phyloP scores from a whole-genome alignment of 2,888 invertebrate genomes.

The Heteromurus nitidus region DNA sequence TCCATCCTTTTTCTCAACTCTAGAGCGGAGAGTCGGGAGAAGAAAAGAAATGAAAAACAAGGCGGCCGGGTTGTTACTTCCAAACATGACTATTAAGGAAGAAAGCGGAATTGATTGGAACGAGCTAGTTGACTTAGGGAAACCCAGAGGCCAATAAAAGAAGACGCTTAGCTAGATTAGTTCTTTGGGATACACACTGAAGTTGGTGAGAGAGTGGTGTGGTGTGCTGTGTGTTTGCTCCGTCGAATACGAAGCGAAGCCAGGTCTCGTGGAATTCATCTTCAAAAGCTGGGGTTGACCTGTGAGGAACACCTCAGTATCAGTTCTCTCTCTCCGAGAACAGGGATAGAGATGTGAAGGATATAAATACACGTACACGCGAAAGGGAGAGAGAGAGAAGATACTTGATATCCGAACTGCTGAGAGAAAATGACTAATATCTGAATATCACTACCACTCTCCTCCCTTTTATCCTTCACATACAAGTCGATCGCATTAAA shows the following conservation, averaged over 20 bases:
- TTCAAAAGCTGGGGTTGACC: no score
- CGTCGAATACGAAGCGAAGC: no score
- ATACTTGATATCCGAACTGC: neutral
- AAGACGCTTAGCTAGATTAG: constrained; percentile 33
- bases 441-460: constrained; percentile 54
- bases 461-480: constrained; percentile 43
- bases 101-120: constrained; percentile 35
- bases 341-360: no score
- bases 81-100: constrained; percentile 27
- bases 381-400: neutral
- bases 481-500: constrained; percentile 42
- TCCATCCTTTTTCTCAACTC: neutral
- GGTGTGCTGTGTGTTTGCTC: no score
- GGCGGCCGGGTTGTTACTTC: constrained; percentile 1
- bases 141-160: constrained; percentile 37
- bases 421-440: constrained; percentile 22
- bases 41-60: constrained; percentile 7
- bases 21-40: no score
- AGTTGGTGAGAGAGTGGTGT: no score
- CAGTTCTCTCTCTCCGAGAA: no score
- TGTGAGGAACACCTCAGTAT: no score
- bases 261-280: no score
- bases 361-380: no score
- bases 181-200: constrained; percentile 1
- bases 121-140: constrained; percentile 20